Evolutionary conservation across 2,888 invertebrate genomes (phyloP).

Genomic region (Ceraclea dissimilis): DNA sequence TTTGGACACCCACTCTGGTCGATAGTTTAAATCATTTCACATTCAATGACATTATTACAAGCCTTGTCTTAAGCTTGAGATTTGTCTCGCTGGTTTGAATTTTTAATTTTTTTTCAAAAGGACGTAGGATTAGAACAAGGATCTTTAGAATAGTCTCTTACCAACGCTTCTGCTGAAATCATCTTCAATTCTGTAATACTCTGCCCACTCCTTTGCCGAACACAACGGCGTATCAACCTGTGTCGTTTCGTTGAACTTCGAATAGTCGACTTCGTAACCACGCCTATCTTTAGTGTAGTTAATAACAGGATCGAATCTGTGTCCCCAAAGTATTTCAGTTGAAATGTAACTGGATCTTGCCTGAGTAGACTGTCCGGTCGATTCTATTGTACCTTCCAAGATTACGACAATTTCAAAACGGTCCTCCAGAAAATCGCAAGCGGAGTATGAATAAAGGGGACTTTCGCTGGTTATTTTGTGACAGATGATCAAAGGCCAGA

Average conservation of each 20-base stretch:
- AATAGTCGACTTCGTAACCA: constrained; percentile 77
- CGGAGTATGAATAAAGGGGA: constrained; percentile 84
- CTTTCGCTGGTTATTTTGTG: constrained; percentile 81
- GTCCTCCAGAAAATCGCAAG: constrained; percentile 76
- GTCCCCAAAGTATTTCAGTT: constrained; percentile 79
- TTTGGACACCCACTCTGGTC: too few species aligned
- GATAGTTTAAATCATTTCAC: too few species aligned
- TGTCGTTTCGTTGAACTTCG: constrained; percentile 74
- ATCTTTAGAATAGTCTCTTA: background rate
- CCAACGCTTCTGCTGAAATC: constrained; percentile 31
- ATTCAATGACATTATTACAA: too few species aligned
- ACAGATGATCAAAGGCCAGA: constrained; percentile 92
- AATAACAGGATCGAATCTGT: constrained; percentile 74
- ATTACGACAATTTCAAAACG: constrained; percentile 82
- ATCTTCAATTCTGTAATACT: constrained; percentile 52
- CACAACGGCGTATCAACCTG: constrained; percentile 82
- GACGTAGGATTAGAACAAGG: too few species aligned
- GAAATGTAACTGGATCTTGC: constrained; percentile 75
- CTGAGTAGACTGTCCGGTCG: constrained; percentile 77
- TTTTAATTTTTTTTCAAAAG: too few species aligned
- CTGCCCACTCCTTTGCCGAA: constrained; percentile 60
- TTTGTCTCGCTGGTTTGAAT: too few species aligned
- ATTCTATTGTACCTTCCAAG: constrained; percentile 83
- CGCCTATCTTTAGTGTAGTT: constrained; percentile 61
- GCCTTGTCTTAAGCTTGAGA: too few species aligned